phyloP scores from a whole-genome alignment of 1,140 invertebrate species.

The Zaprionus nigranus region DNA sequence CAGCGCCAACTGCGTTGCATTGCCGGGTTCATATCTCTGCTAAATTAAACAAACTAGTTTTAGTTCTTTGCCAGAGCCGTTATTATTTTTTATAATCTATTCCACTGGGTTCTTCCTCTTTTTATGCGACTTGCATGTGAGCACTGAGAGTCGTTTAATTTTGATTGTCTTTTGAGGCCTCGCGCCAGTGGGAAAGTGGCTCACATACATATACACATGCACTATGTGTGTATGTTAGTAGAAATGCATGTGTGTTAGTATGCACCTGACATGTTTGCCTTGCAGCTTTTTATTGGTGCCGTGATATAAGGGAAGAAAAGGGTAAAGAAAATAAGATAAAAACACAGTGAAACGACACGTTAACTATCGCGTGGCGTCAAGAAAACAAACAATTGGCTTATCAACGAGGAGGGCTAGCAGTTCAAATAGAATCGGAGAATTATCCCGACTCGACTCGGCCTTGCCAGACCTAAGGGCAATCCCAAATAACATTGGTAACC shows the following conservation, averaged over 20 bases:
- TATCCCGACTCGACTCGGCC: neutral
- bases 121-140: slow-evolving; percentile 14
- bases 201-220: slow-evolving; percentile 11
- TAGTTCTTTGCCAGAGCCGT: neutral
- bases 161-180: slow-evolving; percentile 46
- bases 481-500: slow-evolving; percentile 23
- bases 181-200: slow-evolving; percentile 29
- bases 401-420: slow-evolving; percentile 15
- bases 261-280: slow-evolving; percentile 27
- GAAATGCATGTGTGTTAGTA: too few relatives aligned
- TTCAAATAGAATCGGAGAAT: slow-evolving; percentile 28
- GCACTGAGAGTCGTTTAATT: slow-evolving; percentile 38
- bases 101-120: neutral
- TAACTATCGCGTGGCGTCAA: slow-evolving; percentile 43
- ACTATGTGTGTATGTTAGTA: neutral
- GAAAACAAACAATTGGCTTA: slow-evolving; percentile 55
- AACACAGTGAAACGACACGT: slow-evolving; percentile 21
- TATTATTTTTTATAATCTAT: neutral
- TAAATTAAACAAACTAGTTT: neutral
- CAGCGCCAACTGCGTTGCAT: neutral
- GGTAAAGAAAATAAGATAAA: slow-evolving; percentile 4
- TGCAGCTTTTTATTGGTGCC: slow-evolving; percentile 38
- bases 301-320: slow-evolving; percentile 26
- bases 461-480: neutral
- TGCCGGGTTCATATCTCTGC: neutral